Percentiles rank a stretch among this genome's conserved stretches.
Conservation (phyloP, 2,113 vertebrate species). For the Callithrix jacchus region DNA sequence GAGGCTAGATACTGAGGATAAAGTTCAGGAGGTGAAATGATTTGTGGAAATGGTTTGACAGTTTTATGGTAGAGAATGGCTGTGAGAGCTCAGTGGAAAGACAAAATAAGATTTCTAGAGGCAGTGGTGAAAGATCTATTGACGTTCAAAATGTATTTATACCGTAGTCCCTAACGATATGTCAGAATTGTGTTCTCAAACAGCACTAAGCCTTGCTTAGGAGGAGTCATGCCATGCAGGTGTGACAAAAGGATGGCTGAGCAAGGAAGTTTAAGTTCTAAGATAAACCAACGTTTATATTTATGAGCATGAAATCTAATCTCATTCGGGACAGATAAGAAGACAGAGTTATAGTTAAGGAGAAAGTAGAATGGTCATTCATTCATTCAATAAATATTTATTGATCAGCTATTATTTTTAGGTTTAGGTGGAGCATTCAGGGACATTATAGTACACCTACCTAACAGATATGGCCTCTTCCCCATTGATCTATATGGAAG, state of each 20-base stretch:
- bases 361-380: neutral
- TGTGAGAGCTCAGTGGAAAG: neutral
- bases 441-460: neutral
- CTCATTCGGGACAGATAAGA: neutral
- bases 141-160: neutral
- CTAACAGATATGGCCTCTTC: neutral
- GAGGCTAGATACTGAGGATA: neutral
- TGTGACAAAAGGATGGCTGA: neutral
- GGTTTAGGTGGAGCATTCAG: neutral
- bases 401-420: neutral
- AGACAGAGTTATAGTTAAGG: neutral
- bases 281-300: neutral
- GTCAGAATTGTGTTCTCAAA: neutral
- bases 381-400: neutral
- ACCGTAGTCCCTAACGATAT: neutral
- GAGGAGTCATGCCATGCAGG: neutral
- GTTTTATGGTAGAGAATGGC: neutral
- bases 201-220: neutral
- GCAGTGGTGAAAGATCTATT: neutral
- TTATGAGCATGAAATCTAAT: neutral
- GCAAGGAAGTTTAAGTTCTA: neutral
- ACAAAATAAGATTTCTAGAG: neutral
- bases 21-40: neutral
- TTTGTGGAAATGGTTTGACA: neutral
- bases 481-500: neutral